These are phyloP conservation scores for Brachionus manjavacas DNA, from an alignment of 1,140 invertebrate species.

Conservation along the genomic window DNA sequence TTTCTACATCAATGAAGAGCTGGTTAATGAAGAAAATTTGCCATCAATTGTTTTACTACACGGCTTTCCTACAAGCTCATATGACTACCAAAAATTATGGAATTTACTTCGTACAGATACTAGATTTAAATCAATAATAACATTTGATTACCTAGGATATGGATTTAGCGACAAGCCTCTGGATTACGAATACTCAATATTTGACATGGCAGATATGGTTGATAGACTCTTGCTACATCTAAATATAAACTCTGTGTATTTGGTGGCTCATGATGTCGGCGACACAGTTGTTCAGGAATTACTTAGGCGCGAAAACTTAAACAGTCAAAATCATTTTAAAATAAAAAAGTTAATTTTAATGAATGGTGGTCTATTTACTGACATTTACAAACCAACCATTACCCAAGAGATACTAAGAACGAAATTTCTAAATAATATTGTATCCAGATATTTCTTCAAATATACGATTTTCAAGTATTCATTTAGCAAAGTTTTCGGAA, in stretches of 20 bases:
- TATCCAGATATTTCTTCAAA: conserved; percentile 4
- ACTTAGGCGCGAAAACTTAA: conserved; percentile 47
- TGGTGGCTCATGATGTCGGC: conserved; percentile 56
- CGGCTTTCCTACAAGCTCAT: conserved; percentile 56
- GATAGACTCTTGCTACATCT: conserved; percentile 45
- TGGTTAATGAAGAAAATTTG: not conserved
- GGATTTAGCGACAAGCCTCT: conserved; percentile 58
- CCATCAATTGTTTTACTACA: conserved; percentile 51
- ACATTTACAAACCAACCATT: conserved; percentile 46
- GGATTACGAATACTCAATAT: conserved; percentile 50
- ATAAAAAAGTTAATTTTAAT: conserved; percentile 48
- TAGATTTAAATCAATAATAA: conserved; percentile 49
- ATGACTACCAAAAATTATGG: conserved; percentile 48
- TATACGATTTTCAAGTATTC: not conserved
- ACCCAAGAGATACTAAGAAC: conserved; percentile 20
- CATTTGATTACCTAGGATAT: conserved; percentile 54
- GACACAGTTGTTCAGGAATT: conserved; percentile 56
- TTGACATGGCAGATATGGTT: conserved; percentile 53
- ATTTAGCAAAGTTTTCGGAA: conserved; percentile 48
- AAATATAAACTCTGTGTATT: conserved; percentile 47
- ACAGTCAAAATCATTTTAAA: conserved; percentile 17
- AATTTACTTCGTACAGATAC: conserved; percentile 45
- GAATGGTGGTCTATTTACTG: conserved; percentile 54
- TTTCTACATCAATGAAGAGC: conserved; percentile 2
- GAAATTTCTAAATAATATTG: not conserved